Percentiles rank a stretch among this genome's conserved stretches.
Evolutionary conservation across 2,888 invertebrate genomes (phyloP).

Genomic region (Sisyra terminalis): DNA sequence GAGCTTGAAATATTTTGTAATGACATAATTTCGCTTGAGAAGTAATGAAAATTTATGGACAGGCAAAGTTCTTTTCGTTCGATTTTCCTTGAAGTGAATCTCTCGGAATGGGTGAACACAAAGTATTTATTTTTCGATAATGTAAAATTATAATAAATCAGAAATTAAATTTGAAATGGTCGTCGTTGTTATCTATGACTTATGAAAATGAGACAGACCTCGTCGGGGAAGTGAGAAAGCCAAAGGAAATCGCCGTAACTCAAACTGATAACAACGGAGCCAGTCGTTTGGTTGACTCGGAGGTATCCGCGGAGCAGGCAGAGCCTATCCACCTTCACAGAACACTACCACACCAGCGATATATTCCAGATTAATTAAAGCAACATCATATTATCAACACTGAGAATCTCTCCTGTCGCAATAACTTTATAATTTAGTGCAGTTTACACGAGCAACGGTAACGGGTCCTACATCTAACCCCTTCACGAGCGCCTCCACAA

Average conservation of each 20-base stretch:
- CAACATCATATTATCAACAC: slow-evolving; percentile 31
- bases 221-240: slow-evolving; percentile 4
- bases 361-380: slow-evolving; percentile 32
- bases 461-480: no score
- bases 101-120: no score
- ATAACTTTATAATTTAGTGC: slow-evolving; percentile 35
- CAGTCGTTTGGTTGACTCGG: slow-evolving; percentile 10
- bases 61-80: no score
- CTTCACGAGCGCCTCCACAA: no score
- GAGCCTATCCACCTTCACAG: background rate
- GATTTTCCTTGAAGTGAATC: no score
- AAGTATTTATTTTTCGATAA: slow-evolving; percentile 3
- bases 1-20: no score
- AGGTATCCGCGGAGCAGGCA: slow-evolving; percentile 3
- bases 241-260: slow-evolving; percentile 11
- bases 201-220: slow-evolving; percentile 3
- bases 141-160: slow-evolving; percentile 5
- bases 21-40: no score
- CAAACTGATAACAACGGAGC: slow-evolving; percentile 13
- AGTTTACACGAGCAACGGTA: slow-evolving; percentile 17
- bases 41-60: no score
- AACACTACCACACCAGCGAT: slow-evolving; percentile 17
- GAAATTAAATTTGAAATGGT: slow-evolving; percentile 6
- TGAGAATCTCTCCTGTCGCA: slow-evolving; percentile 31
- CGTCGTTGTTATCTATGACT: slow-evolving; percentile 5